These are phyloP conservation scores for Eucera pruinosa DNA, from an alignment of 2,888 invertebrate species.

Conservation along the genomic window DNA sequence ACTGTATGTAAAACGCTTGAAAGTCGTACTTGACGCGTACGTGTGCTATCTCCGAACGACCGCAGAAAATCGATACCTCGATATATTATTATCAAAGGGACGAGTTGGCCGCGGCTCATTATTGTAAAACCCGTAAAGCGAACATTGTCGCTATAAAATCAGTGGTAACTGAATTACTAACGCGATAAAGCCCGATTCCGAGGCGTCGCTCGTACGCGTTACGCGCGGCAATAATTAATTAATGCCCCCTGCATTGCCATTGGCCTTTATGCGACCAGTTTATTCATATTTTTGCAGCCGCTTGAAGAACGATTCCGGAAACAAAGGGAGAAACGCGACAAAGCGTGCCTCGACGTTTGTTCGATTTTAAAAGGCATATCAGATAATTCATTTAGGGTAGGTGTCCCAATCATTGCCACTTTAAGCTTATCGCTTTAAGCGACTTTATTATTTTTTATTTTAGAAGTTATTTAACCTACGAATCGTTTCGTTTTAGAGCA, in stretches of 20 bases:
- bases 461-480: too few species aligned
- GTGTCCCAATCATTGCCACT: too few species aligned
- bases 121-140: constrained; percentile 51
- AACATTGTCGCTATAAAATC: constrained; percentile 56
- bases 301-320: background rate
- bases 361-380: background rate
- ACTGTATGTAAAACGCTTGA: too few species aligned
- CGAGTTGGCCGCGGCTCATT: constrained; percentile 46
- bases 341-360: constrained; percentile 6
- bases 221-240: constrained; percentile 55
- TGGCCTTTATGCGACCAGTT: constrained; percentile 18
- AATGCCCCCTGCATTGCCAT: constrained; percentile 31
- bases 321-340: constrained; percentile 7
- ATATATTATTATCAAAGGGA: constrained; percentile 62
- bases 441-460: too few species aligned
- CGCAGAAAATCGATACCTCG: constrained; percentile 47
- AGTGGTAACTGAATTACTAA: constrained; percentile 57
- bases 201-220: constrained; percentile 26
- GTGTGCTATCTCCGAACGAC: background rate
- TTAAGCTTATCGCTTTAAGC: too few species aligned
- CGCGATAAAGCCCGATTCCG: constrained; percentile 57
- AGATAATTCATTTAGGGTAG: constrained; percentile 1
- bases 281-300: constrained; percentile 26
- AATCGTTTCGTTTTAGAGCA: too few species aligned
- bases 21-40: background rate